phyloP scores from a whole-genome alignment of 2,797 vertebrate species.

The Mus spretus region DNA sequence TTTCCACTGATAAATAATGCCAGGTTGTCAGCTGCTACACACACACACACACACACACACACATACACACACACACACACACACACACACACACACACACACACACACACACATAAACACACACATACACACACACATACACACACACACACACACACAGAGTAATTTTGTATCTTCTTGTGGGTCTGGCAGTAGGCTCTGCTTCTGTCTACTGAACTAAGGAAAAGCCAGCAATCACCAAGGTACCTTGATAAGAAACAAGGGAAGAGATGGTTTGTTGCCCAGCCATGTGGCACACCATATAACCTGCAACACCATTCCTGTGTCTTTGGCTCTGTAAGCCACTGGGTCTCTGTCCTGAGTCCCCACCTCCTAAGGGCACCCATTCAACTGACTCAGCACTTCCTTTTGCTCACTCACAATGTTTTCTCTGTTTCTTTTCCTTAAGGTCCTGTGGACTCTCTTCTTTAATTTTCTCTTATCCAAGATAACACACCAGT shows the following conservation, averaged over 20 bases:
- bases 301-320: neutral
- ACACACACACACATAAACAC: neutral
- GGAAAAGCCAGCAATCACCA: slow-evolving; percentile 4
- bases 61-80: neutral
- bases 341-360: neutral
- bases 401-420: slow-evolving; percentile 26
- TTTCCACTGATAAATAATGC: neutral
- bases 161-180: neutral
- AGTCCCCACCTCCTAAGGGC: neutral
- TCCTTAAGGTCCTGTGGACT: neutral
- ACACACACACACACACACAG: neutral
- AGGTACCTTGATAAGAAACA: neutral
- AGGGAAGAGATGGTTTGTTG: neutral
- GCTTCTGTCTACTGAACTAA: slow-evolving; percentile 15
- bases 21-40: slow-evolving; percentile 12
- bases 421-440: slow-evolving; percentile 46
- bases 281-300: neutral
- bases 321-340: neutral
- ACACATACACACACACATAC: neutral
- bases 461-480: slow-evolving; percentile 5
- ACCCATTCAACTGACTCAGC: neutral
- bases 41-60: neutral
- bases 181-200: neutral
- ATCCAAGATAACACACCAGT: neutral
- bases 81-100: neutral